Conservation (phyloP, 2,113 vertebrate genomes). For the Prunella himalayana region DNA sequence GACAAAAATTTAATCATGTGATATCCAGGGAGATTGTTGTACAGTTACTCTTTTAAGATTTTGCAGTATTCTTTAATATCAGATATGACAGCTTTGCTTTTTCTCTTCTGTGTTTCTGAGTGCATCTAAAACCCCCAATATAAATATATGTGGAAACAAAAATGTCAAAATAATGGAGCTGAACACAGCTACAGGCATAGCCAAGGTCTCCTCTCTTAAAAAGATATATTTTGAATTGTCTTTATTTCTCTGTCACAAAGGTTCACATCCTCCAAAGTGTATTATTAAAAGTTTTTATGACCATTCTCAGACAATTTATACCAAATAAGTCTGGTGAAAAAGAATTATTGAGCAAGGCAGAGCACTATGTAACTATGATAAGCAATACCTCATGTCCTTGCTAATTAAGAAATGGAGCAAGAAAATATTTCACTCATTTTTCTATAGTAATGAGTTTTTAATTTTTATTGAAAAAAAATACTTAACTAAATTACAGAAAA, state of each 20-base stretch:
- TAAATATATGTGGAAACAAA: not conserved
- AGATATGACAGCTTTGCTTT: not conserved
- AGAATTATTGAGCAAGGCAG: not conserved
- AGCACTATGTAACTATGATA: not conserved
- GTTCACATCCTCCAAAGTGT: not conserved
- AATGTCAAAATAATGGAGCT: not conserved
- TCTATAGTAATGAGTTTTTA: not conserved
- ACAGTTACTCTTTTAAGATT: not conserved
- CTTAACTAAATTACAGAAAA: not conserved
- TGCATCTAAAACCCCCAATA: not conserved
- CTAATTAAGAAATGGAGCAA: not conserved
- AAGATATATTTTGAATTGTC: not conserved
- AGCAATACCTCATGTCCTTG: not conserved
- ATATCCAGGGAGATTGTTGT: not conserved
- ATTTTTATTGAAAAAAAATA: not conserved
- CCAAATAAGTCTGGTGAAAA: not conserved
- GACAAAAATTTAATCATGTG: rapidly evolving
- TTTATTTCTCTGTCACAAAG: not conserved
- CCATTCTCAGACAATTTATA: not conserved
- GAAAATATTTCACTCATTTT: not conserved
- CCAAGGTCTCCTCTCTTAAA: not conserved
- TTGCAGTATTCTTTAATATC: not conserved
- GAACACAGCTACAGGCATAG: not conserved
- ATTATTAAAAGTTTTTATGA: not conserved
- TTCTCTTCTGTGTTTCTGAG: not conserved